phyloP scores from a whole-genome alignment of 2,888 invertebrate genomes.

The Calliphora vomitoria region DNA sequence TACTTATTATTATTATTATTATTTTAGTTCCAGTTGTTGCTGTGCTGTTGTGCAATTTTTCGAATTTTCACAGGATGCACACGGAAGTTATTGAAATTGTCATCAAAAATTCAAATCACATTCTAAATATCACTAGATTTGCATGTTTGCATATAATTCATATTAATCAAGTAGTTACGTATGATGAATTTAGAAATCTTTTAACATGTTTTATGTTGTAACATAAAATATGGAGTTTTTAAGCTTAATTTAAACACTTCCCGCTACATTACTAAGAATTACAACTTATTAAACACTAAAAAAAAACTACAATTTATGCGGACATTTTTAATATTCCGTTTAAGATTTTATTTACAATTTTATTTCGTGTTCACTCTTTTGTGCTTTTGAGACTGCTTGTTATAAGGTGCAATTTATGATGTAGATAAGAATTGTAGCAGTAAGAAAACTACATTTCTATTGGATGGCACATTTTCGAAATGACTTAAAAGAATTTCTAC shows the following conservation, averaged over 20 bases:
- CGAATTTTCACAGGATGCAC: neutral
- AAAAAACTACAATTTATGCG: too few relatives aligned
- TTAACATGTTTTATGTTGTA: too few relatives aligned
- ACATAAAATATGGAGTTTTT: too few relatives aligned
- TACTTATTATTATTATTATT: neutral
- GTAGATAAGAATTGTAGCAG: conserved; percentile 65
- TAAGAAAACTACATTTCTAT: conserved; percentile 44
- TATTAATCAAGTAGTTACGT: neutral
- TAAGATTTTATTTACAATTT: neutral
- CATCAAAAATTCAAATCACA: neutral
- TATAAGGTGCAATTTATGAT: conserved; percentile 67
- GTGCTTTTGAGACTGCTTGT: conserved; percentile 31
- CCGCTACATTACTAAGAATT: too few relatives aligned
- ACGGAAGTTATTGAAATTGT: neutral
- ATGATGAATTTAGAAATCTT: neutral
- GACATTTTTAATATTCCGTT: neutral
- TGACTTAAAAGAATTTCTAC: conserved; percentile 37
- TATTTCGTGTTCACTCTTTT: conserved; percentile 29
- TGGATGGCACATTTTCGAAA: conserved; percentile 49
- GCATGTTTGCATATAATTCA: neutral
- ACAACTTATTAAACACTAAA: too few relatives aligned
- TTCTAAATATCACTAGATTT: neutral
- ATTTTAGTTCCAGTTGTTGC: conserved; percentile 47
- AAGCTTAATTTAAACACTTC: too few relatives aligned
- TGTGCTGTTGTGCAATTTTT: conserved; percentile 35